Evolutionary conservation across 2,113 vertebrate genomes (phyloP).

Genomic region (Amphiprion ocellaris): DNA sequence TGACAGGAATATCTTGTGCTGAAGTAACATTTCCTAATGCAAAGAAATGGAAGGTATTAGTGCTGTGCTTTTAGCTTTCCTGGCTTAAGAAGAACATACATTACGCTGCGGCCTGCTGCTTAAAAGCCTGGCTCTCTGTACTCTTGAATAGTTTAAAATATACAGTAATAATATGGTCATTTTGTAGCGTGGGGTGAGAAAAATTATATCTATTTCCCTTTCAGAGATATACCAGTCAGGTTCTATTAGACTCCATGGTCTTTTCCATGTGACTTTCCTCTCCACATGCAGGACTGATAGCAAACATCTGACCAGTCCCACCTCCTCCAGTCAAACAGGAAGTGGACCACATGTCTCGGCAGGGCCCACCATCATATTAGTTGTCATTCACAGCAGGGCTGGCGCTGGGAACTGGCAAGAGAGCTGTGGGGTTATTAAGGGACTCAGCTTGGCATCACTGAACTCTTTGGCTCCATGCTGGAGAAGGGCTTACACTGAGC

Average conservation of each 20-base stretch:
- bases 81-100: constrained; percentile 4
- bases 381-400: constrained; percentile 70
- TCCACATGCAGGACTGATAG: constrained; percentile 44
- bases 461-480: constrained; percentile 67
- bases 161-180: neutral
- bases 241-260: constrained; percentile 6
- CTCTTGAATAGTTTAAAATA: constrained; percentile 8
- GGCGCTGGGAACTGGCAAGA: constrained; percentile 50
- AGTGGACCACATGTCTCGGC: constrained; percentile 51
- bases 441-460: constrained; percentile 76
- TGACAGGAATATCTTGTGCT: neutral
- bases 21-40: neutral
- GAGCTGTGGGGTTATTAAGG: constrained; percentile 73
- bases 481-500: constrained; percentile 64
- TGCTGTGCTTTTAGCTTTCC: neutral
- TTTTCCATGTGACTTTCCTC: constrained; percentile 31
- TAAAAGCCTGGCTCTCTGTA: neutral
- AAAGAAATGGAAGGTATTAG: neutral
- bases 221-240: neutral
- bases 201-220: neutral
- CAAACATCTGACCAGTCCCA: constrained; percentile 47
- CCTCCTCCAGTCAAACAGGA: constrained; percentile 46
- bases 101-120: neutral
- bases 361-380: constrained; percentile 51
- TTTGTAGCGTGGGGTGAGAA: neutral